Evolutionary conservation across 2,113 vertebrate species (phyloP).

Genomic region (Pungitius pungitius): DNA sequence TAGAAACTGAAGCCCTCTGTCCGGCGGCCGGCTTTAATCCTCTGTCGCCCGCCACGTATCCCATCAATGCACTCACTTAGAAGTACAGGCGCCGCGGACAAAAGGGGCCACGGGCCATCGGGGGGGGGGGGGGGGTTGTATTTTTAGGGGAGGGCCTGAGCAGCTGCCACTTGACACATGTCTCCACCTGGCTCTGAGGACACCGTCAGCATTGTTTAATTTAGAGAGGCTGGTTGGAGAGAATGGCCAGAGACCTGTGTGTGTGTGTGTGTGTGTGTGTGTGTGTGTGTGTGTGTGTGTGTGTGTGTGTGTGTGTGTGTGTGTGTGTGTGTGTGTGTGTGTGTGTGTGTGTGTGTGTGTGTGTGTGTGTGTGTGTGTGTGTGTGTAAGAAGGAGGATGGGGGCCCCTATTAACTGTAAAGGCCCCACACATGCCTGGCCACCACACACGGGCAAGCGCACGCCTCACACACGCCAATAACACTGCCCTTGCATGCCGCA

Average conservation of each 20-base stretch:
- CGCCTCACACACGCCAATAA: slow-evolving; percentile 69
- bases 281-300: slow-evolving; percentile 8
- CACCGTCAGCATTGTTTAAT: slow-evolving; percentile 78
- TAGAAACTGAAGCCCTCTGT: slow-evolving; percentile 75
- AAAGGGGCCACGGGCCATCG: slow-evolving; percentile 72
- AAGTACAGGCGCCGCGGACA: slow-evolving; percentile 76
- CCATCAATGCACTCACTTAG: slow-evolving; percentile 75
- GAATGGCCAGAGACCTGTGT: slow-evolving; percentile 56
- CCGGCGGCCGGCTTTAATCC: slow-evolving; percentile 72
- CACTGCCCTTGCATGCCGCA: slow-evolving; percentile 66
- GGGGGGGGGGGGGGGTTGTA: slow-evolving; percentile 59
- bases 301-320: slow-evolving; percentile 15
- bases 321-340: slow-evolving; percentile 15
- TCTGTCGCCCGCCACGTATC: slow-evolving; percentile 74
- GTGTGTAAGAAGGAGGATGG: not conserved
- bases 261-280: slow-evolving; percentile 19
- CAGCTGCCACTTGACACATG: slow-evolving; percentile 81
- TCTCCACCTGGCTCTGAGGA: slow-evolving; percentile 74
- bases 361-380: slow-evolving; percentile 15
- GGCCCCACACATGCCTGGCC: slow-evolving; percentile 69
- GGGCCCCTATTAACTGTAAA: slow-evolving; percentile 53
- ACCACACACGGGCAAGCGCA: slow-evolving; percentile 73
- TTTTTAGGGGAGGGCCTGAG: slow-evolving; percentile 77
- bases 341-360: slow-evolving; percentile 11
- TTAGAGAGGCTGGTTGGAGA: slow-evolving; percentile 54